These are phyloP conservation scores for Zosterops pallidus DNA, from an alignment of 2,113 vertebrate genomes.

Conservation along the genomic window DNA sequence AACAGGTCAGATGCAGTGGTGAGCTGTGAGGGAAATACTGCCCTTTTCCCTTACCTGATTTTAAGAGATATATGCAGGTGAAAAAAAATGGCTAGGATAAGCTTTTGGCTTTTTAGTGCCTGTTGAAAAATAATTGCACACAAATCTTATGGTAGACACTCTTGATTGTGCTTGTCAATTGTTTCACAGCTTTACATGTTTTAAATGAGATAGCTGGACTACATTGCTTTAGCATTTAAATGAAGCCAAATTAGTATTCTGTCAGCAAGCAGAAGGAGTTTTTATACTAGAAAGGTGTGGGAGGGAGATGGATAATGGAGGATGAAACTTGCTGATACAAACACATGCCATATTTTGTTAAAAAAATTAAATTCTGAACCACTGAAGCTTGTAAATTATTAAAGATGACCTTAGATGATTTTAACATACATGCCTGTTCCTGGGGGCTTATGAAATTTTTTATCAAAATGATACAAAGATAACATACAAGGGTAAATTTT, in stretches of 20 bases:
- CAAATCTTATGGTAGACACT: neutral
- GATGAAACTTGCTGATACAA: constrained; percentile 61
- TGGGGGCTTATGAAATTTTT: neutral
- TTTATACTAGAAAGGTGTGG: constrained; percentile 51
- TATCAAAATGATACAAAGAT: neutral
- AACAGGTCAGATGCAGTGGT: neutral
- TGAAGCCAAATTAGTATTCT: constrained; percentile 66
- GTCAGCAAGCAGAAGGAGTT: constrained; percentile 43
- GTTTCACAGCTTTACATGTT: constrained; percentile 28
- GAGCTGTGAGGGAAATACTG: neutral
- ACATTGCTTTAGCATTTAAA: constrained; percentile 56
- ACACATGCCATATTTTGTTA: constrained; percentile 43
- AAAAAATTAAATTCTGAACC: constrained; percentile 7
- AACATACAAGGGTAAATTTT: neutral
- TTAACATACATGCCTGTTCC: neutral
- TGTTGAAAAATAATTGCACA: constrained; percentile 7
- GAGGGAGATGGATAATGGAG: constrained; percentile 49
- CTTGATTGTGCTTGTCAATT: constrained; percentile 26
- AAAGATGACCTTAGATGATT: neutral
- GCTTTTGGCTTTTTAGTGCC: neutral
- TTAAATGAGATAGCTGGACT: constrained; percentile 44
- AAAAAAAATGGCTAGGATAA: neutral
- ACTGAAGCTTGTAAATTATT: neutral
- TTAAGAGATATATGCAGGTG: neutral
- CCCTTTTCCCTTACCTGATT: neutral